A percentile compares a stretch with the other conserved stretches of the same genome.
Conservation (phyloP, 2,113 vertebrate species). For the Chamaetylas fuelleborni region DNA sequence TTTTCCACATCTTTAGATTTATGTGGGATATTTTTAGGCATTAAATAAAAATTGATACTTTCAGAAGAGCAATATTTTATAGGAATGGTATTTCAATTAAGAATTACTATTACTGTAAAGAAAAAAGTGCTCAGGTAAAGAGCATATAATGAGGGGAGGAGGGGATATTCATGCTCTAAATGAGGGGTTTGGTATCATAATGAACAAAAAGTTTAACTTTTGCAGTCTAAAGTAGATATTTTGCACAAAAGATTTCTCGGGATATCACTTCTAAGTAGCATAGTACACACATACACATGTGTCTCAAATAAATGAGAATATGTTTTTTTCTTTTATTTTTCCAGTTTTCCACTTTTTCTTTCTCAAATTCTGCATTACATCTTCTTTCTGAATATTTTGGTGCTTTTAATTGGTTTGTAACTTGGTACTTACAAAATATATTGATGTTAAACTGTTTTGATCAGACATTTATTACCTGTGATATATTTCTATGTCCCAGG, state of each 20-base stretch:
- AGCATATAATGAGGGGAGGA: neutral
- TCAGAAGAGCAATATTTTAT: neutral
- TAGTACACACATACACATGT: accelerated
- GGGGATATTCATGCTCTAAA: neutral
- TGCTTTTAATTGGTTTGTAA: neutral
- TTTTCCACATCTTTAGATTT: neutral
- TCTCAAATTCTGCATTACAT: neutral
- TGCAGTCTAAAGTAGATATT: neutral
- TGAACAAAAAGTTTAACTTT: neutral
- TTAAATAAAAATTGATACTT: neutral
- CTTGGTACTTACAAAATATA: neutral
- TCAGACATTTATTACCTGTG: neutral
- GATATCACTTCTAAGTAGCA: neutral
- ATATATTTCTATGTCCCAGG: neutral
- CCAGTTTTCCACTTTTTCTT: neutral
- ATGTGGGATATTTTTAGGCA: neutral
- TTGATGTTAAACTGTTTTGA: neutral
- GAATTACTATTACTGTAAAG: neutral
- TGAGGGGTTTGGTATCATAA: neutral
- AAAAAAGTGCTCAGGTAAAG: neutral
- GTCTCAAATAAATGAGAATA: neutral
- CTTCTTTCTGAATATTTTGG: neutral
- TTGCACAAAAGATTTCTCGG: neutral
- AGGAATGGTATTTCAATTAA: neutral
- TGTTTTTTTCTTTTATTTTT: neutral